phyloP scores from a whole-genome alignment of 1,140 invertebrate genomes.

The Drosophila insularis region DNA sequence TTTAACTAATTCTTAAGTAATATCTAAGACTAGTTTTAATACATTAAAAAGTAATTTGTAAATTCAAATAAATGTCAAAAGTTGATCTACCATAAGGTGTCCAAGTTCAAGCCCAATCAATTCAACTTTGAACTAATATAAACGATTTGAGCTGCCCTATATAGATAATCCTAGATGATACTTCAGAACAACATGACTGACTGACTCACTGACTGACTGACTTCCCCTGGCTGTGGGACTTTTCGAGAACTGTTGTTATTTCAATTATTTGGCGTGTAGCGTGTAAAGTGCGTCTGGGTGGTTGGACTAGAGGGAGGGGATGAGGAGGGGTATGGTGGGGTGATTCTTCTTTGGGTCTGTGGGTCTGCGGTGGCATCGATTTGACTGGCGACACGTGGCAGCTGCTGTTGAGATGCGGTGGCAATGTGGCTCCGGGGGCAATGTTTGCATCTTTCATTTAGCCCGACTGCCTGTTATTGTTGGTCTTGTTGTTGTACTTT shows the following conservation, averaged over 20 bases:
- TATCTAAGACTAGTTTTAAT: too few species aligned
- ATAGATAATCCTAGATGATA: slow-evolving; percentile 4
- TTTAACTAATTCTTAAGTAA: too few species aligned
- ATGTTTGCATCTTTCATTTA: slow-evolving; percentile 71
- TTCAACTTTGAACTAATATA: too few species aligned
- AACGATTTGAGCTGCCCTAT: background rate
- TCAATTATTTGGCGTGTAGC: slow-evolving; percentile 1
- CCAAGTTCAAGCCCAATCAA: too few species aligned
- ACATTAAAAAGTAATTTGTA: too few species aligned
- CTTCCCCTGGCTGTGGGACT: background rate
- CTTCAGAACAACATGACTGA: background rate
- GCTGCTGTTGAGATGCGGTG: slow-evolving; percentile 6
- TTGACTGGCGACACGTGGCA: slow-evolving; percentile 63
- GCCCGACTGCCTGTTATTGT: slow-evolving; percentile 38
- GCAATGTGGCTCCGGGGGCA: slow-evolving; percentile 15
- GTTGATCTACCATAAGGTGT: too few species aligned
- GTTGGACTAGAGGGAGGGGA: background rate
- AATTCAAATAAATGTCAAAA: too few species aligned
- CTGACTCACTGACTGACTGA: background rate
- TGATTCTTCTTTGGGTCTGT: slow-evolving; percentile 17
- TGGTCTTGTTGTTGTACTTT: slow-evolving; percentile 33
- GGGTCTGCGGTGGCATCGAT: slow-evolving; percentile 45
- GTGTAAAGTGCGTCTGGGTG: background rate
- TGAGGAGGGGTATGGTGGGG: too few species aligned
- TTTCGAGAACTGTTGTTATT: slow-evolving; percentile 1